Evolutionary conservation across 2,888 invertebrate species (phyloP), one percentile per base, ranked within the genome.

Genomic region (Orthonevra nobilis): DNA sequence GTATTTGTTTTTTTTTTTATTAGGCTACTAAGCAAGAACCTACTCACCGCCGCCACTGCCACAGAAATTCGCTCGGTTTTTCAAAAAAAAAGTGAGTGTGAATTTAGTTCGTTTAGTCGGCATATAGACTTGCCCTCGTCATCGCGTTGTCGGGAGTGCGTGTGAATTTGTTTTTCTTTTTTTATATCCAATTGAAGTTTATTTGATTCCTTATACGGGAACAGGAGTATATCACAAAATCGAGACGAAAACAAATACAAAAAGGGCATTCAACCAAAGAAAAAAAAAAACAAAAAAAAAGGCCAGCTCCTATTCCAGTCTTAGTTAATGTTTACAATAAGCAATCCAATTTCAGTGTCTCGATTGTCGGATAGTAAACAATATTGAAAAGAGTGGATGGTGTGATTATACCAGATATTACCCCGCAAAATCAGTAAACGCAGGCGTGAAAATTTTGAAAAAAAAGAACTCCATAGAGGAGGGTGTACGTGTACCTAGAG

Each of bases 381-480:
- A n/a, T n/a, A n/a, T 75, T 58, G 38, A 15, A 70, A 26, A 50
- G 14, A 70, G 60, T 66, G 77, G 70, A 58, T 60, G n/a, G n/a
- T n/a, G 64, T 60, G 44, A 70, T 77, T 77, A 70, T 70, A 70
- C 70, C 77, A 77, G 77, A 75, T 46, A 30, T 36, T 42, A 20
- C 68, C 44, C 66, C 66, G 7, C 52, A 48, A 66, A n/a, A 54
- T 69, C 30, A 30, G 61, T 66, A 54, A 73, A 79, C 79, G 79
- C 79, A 79, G 79, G 79, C 79, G 79, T 79, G 68, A 79, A 72
- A 70, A 77, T 46, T 70, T 44, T 12, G n/a, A 26, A 44, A 23
- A 32, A 40, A 48, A 60, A 38, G 46, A 36, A 72, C 20, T 36
- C 50, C 48, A 34, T 44, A 36, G 52, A 50, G 34, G 72, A 66